These are phyloP conservation scores for Scortum barcoo DNA, from an alignment of 2,113 vertebrate genomes.

Conservation along the genomic window DNA sequence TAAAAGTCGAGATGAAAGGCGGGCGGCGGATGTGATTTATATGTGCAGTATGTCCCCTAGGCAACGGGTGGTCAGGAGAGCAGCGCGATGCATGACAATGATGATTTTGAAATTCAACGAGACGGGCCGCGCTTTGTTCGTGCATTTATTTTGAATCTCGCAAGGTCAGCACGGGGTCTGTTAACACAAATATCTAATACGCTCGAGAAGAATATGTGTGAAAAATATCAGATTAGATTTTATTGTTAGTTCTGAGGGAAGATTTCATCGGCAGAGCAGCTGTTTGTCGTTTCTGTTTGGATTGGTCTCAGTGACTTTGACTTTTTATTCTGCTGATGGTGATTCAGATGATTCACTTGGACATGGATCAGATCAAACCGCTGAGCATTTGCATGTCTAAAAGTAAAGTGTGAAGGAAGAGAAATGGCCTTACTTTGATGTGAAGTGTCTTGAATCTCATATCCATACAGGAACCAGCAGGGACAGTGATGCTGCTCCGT, in stretches of 20 bases:
- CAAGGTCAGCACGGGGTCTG: neutral
- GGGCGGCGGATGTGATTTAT: neutral
- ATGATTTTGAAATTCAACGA: slow-evolving; percentile 29
- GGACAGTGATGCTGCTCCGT: neutral
- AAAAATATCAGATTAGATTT: slow-evolving; percentile 21
- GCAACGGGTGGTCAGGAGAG: slow-evolving; percentile 58
- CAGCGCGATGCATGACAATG: slow-evolving; percentile 56
- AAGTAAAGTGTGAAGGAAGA: slow-evolving; percentile 8
- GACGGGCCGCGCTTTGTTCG: neutral
- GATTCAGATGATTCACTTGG: neutral
- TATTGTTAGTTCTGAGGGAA: neutral
- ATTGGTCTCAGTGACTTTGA: neutral
- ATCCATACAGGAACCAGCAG: neutral
- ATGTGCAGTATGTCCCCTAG: slow-evolving; percentile 42
- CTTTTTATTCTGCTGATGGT: neutral
- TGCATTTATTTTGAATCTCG: slow-evolving; percentile 15
- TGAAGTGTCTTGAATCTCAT: slow-evolving; percentile 23
- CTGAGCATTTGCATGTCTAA: neutral
- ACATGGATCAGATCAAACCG: neutral
- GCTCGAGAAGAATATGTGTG: neutral
- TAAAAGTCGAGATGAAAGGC: slow-evolving; percentile 26
- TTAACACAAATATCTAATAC: slow-evolving; percentile 15
- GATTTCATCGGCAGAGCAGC: neutral
- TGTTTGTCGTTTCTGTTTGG: neutral
- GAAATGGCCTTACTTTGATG: slow-evolving; percentile 27